These are phyloP conservation scores for Myrmecophaga tridactyla DNA, from an alignment of 2,113 vertebrate genomes.

Conservation along the genomic window DNA sequence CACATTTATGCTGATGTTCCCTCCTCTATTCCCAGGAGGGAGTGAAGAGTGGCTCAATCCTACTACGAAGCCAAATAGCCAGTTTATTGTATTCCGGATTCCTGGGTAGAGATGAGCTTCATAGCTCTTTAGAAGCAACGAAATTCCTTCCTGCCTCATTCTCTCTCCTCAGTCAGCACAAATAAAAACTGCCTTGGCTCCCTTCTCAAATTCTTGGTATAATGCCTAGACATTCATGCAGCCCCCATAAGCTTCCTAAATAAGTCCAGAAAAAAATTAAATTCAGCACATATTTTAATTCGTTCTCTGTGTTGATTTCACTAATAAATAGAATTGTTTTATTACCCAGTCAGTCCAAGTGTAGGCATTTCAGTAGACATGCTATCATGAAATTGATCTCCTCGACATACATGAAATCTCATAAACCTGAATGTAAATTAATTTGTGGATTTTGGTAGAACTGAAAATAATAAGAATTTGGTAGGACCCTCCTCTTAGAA, in stretches of 20 bases:
- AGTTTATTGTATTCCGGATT: neutral
- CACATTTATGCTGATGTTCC: neutral
- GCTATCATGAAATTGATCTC: neutral
- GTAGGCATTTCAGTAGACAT: neutral
- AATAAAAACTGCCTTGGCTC: neutral
- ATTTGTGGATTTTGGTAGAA: constrained; percentile 10
- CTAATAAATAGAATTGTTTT: constrained; percentile 47
- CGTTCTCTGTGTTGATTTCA: neutral
- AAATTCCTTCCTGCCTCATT: neutral
- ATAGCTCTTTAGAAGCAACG: neutral
- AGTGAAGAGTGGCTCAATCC: neutral
- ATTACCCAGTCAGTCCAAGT: neutral
- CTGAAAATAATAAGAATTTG: constrained; percentile 41
- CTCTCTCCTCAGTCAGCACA: neutral
- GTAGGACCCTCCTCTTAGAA: neutral
- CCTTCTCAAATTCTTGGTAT: constrained; percentile 23
- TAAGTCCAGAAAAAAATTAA: neutral
- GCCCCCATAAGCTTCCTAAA: neutral
- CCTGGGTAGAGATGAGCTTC: neutral
- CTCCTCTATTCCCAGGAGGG: neutral
- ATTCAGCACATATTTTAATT: neutral
- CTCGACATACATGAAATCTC: neutral
- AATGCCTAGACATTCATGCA: constrained; percentile 1
- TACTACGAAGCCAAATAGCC: neutral
- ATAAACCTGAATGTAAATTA: neutral